These are phyloP conservation scores for Machimus rusticus DNA, from an alignment of 2,888 invertebrate species.

Conservation along the genomic window DNA sequence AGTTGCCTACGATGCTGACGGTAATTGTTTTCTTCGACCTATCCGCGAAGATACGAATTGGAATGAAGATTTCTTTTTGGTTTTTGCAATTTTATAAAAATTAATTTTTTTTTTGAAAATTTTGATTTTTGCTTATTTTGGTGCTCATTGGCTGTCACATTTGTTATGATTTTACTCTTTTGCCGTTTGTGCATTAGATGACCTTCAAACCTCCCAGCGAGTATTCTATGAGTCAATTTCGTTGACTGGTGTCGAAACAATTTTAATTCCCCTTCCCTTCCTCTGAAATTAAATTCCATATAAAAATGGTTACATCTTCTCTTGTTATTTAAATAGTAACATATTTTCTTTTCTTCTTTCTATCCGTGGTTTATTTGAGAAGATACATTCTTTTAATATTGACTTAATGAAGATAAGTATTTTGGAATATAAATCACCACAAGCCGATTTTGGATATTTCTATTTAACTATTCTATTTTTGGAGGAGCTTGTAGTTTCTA, in stretches of 20 bases:
- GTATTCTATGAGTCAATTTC: not conserved
- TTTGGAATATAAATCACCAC: too few relatives aligned
- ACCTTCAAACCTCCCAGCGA: not conserved
- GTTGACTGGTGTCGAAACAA: not conserved
- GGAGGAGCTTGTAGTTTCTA: too few relatives aligned
- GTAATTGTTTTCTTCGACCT: slow-evolving; percentile 63
- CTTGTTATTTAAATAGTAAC: not conserved
- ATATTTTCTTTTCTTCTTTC: not conserved
- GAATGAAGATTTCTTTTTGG: not conserved
- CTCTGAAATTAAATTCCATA: not conserved
- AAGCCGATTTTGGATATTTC: too few relatives aligned
- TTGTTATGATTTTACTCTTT: not conserved
- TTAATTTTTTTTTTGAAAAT: not conserved
- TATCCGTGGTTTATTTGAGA: not conserved
- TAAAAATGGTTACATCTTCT: not conserved
- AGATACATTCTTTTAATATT: not conserved
- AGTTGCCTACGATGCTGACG: slow-evolving; percentile 78
- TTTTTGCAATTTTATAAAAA: not conserved
- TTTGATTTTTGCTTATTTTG: not conserved
- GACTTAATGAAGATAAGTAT: too few relatives aligned
- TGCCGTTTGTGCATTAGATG: not conserved
- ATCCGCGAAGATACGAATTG: not conserved
- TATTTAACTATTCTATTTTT: too few relatives aligned
- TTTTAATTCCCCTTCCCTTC: not conserved
- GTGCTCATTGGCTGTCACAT: not conserved